Conservation (phyloP, 2,797 vertebrate genomes). For the Tenualosa thibaudeaui region DNA sequence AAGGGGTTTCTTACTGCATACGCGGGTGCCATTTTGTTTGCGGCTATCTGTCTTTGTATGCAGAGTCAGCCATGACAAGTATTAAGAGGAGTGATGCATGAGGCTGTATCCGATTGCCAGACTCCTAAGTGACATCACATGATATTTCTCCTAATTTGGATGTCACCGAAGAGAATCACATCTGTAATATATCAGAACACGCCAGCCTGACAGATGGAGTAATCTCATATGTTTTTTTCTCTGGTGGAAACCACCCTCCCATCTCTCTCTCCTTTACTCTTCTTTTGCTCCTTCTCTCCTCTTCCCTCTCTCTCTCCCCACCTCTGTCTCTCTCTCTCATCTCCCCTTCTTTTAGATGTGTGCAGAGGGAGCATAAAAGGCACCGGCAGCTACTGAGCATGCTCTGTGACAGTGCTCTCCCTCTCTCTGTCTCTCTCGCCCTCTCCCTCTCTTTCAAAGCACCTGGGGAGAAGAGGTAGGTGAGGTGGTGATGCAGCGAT, state of each 20-base stretch:
- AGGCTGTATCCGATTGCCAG: background rate
- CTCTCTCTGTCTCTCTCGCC: background rate
- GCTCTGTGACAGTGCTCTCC: background rate
- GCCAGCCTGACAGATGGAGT: background rate
- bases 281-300: background rate
- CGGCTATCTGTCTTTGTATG: background rate
- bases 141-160: background rate
- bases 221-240: background rate
- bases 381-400: constrained; percentile 30
- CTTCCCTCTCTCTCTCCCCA: background rate
- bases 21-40: constrained; percentile 10
- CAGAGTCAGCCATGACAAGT: background rate
- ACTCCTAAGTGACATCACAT: background rate
- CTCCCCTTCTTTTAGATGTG: background rate
- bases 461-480: background rate
- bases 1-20: background rate
- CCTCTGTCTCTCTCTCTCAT: background rate
- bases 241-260: background rate
- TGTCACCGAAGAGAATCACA: background rate
- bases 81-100: background rate
- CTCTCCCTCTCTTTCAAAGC: background rate
- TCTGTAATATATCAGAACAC: background rate
- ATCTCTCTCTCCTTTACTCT: background rate
- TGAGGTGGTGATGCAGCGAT: background rate
- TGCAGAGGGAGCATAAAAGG: constrained; percentile 40